Evolutionary conservation across 2,797 vertebrate species (phyloP).

Genomic region (Syngnathus acus): DNA sequence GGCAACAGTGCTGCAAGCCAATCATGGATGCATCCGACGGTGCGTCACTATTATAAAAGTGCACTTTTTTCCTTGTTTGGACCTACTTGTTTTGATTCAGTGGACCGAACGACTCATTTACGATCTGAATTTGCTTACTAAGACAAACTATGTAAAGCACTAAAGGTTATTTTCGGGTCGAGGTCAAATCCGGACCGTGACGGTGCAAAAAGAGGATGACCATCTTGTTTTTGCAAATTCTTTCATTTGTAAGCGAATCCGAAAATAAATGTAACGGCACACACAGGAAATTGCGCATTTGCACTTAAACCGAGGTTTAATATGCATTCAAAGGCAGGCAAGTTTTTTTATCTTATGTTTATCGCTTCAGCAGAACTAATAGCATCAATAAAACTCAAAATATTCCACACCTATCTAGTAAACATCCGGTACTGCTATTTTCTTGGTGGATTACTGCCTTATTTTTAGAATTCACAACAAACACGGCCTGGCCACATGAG

Average conservation of each 20-base stretch:
- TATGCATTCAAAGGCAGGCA: background rate
- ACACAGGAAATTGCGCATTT: too few relatives aligned
- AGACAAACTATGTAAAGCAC: background rate
- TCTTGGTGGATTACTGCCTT: background rate
- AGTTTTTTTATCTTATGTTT: background rate
- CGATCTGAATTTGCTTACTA: too few relatives aligned
- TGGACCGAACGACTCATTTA: too few relatives aligned
- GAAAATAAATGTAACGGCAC: too few relatives aligned
- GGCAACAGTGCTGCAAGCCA: background rate
- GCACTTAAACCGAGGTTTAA: background rate
- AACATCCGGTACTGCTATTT: background rate
- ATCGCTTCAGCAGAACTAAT: background rate
- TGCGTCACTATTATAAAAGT: too few relatives aligned
- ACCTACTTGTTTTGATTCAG: too few relatives aligned
- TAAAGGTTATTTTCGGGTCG: background rate
- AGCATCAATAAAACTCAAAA: background rate
- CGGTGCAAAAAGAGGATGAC: background rate
- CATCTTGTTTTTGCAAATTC: background rate
- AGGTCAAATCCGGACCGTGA: background rate
- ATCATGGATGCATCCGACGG: background rate
- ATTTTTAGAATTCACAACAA: slow-evolving; percentile 1
- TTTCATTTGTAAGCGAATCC: background rate
- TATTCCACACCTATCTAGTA: background rate
- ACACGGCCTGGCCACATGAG: background rate
- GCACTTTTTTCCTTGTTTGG: too few relatives aligned